Conservation (phyloP, 2,888 invertebrate genomes). For the Drosophila rellima region DNA sequence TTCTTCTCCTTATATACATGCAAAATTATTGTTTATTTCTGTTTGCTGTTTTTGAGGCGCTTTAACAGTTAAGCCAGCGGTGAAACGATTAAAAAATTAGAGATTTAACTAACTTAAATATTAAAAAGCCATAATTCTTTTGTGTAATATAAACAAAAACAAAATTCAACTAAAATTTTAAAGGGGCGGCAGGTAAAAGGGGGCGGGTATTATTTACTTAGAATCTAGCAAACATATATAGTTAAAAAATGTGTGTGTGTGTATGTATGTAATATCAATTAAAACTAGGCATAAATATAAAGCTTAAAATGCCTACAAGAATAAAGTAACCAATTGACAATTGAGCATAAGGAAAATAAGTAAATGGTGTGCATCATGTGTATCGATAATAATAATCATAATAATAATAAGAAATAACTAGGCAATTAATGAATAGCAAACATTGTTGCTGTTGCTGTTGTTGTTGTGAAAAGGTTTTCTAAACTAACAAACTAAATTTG, state of each 20-base stretch:
- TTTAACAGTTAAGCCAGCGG: conserved; percentile 54
- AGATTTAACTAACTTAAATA: conserved; percentile 74
- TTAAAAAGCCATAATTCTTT: conserved; percentile 68
- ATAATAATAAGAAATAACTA: conserved; percentile 36
- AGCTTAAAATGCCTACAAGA: conserved; percentile 45
- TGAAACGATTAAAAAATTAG: conserved; percentile 40
- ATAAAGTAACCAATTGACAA: conserved; percentile 32
- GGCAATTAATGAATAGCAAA: conserved; percentile 59
- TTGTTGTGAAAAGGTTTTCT: conserved; percentile 64
- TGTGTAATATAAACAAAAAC: conserved; percentile 54
- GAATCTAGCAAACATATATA: conserved; percentile 37
- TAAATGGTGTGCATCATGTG: conserved; percentile 70
- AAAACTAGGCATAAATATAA: conserved; percentile 75
- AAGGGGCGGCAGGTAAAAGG: conserved; percentile 7
- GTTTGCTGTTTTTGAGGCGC: conserved; percentile 27
- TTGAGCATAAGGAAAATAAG: conserved; percentile 74
- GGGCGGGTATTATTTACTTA: conserved; percentile 14
- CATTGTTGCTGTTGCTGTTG: conserved; percentile 20
- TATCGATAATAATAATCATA: conserved; percentile 28
- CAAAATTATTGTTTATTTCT: conserved; percentile 15
- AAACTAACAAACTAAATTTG: conserved; percentile 57
- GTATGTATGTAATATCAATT: conserved; percentile 64
- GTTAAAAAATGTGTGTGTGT: conserved; percentile 25
- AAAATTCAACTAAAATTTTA: conserved; percentile 72
- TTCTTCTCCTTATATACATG: conserved; percentile 14